phyloP scores from a whole-genome alignment of 1,140 invertebrate genomes.

The Meloidogyne chitwoodi region DNA sequence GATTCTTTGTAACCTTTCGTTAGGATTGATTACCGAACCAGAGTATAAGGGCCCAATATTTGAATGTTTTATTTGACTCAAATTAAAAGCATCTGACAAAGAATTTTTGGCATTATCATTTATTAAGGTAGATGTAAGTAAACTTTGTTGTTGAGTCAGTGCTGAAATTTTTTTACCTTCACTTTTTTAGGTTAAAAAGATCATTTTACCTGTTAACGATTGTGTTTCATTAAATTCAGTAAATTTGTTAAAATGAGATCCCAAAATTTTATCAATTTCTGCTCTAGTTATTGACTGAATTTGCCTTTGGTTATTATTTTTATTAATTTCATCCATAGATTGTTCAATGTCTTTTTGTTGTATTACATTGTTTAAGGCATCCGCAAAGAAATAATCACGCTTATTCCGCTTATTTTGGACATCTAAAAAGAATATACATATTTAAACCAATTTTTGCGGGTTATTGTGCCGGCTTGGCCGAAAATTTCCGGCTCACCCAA shows the following conservation, averaged over 20 bases:
- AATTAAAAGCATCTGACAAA: background rate
- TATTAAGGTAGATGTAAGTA: background rate
- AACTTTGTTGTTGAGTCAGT: background rate
- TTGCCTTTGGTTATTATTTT: background rate
- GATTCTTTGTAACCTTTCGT: too few relatives aligned
- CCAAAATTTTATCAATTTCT: background rate
- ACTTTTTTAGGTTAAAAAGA: too few relatives aligned
- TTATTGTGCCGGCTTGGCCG: too few relatives aligned
- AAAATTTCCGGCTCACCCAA: too few relatives aligned
- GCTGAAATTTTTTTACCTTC: background rate
- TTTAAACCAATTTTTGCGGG: too few relatives aligned
- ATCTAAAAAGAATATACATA: conserved; percentile 30
- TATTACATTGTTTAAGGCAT: conserved; percentile 2
- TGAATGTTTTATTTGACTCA: background rate
- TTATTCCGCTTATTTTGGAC: conserved; percentile 48
- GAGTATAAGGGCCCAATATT: too few relatives aligned
- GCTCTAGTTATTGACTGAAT: background rate
- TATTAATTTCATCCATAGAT: background rate
- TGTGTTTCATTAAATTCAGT: background rate
- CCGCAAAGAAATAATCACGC: conserved; percentile 28
- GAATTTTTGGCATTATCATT: background rate
- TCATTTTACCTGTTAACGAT: background rate
- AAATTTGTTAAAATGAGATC: background rate
- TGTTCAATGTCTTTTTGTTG: background rate
- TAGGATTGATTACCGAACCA: too few relatives aligned